Evolutionary conservation across 2,797 vertebrate species (phyloP).

Genomic region (Muscicapa comitata): DNA sequence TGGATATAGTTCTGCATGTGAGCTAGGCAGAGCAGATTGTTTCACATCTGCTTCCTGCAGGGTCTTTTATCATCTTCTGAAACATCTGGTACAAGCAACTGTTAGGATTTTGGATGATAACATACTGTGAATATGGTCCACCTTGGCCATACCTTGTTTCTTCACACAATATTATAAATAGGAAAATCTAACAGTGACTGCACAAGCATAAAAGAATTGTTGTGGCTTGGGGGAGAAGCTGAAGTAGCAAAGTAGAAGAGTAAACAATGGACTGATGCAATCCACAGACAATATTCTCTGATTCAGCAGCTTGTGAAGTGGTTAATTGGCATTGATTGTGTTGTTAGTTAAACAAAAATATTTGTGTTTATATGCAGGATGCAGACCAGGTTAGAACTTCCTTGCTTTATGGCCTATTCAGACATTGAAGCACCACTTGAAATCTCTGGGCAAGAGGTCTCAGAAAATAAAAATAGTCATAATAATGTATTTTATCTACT

Average conservation of each 20-base stretch:
- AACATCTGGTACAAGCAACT: conserved; percentile 16
- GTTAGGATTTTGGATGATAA: not conserved
- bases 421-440: not conserved
- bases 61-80: conserved; percentile 1
- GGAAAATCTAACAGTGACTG: not conserved
- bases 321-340: not conserved
- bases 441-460: not conserved
- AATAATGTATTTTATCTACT: not conserved
- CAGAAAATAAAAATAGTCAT: not conserved
- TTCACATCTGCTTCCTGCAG: not conserved
- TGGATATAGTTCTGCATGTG: not conserved
- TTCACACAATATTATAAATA: not conserved
- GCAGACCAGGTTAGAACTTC: conserved; percentile 19
- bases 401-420: not conserved
- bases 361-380: not conserved
- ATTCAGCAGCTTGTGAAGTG: conserved; percentile 23
- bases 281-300: not conserved
- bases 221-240: not conserved
- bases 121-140: not conserved
- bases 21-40: conserved; percentile 6
- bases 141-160: not conserved
- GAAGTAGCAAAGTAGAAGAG: not conserved
- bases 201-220: not conserved
- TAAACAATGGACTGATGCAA: not conserved
- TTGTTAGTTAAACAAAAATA: not conserved